Evolutionary conservation across 2,888 invertebrate genomes (phyloP).

Genomic region (Gari tellinella): DNA sequence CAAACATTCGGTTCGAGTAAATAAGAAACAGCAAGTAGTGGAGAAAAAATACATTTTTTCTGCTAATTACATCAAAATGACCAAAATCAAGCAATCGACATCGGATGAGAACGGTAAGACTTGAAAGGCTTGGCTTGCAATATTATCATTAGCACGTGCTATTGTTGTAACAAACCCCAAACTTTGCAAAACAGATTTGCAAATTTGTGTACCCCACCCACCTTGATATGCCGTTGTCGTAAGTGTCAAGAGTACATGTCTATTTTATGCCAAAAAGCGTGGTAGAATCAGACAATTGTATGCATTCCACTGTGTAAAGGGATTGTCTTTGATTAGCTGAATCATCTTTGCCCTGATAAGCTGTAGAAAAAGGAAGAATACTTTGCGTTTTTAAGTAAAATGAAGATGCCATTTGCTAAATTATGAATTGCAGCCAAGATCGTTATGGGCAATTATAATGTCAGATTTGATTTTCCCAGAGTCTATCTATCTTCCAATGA

Average conservation of each 20-base stretch:
- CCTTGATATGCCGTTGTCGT: not conserved
- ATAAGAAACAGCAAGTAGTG: slow-evolving; percentile 42
- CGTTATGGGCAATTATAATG: too few relatives aligned
- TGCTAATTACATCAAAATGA: not conserved
- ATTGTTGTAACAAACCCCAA: not conserved
- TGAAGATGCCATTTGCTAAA: too few relatives aligned
- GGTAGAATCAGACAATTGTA: too few relatives aligned
- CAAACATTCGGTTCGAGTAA: slow-evolving; percentile 35
- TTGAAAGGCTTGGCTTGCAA: not conserved
- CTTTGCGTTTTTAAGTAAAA: too few relatives aligned
- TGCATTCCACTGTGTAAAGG: too few relatives aligned
- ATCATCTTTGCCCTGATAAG: too few relatives aligned
- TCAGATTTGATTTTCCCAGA: too few relatives aligned
- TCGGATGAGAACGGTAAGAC: slow-evolving; percentile 4
- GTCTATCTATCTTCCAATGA: too few relatives aligned
- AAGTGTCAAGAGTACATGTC: not conserved
- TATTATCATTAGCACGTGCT: not conserved
- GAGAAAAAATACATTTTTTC: not conserved
- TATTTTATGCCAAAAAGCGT: too few relatives aligned
- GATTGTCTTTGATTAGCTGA: too few relatives aligned
- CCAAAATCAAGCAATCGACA: not conserved
- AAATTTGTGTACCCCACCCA: not conserved
- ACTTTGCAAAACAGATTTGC: slow-evolving; percentile 8
- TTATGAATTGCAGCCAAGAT: too few relatives aligned
- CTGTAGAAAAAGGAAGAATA: too few relatives aligned